These are phyloP conservation scores for Adrianichthys oophorus DNA, from an alignment of 2,797 vertebrate genomes.

Conservation along the genomic window DNA sequence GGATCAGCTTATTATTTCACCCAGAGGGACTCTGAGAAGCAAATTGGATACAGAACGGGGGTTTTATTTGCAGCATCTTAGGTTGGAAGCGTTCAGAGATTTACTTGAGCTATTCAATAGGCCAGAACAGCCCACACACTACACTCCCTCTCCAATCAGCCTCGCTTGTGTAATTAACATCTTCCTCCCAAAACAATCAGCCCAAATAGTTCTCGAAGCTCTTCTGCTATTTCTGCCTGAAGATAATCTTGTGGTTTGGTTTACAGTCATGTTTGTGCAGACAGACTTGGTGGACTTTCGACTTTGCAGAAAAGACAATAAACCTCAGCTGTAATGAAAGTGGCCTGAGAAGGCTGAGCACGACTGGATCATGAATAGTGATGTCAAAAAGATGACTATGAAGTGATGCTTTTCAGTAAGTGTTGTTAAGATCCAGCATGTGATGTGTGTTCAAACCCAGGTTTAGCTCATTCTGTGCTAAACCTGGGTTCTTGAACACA, in stretches of 20 bases:
- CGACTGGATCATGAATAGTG: conserved; percentile 15
- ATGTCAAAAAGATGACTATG: not conserved
- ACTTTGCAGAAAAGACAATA: conserved; percentile 24
- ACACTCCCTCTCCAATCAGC: conserved; percentile 58
- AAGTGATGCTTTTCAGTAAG: no score
- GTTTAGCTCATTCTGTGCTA: no score
- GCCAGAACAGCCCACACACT: conserved; percentile 54
- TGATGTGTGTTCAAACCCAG: no score
- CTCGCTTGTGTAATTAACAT: conserved; percentile 68
- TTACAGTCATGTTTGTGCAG: conserved; percentile 2
- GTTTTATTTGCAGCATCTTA: conserved; percentile 72
- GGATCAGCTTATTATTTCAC: conserved; percentile 79
- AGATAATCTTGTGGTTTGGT: conserved; percentile 34
- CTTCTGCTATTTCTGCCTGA: conserved; percentile 44
- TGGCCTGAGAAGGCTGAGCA: conserved; percentile 9
- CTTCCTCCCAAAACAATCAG: conserved; percentile 53
- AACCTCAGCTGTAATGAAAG: conserved; percentile 8
- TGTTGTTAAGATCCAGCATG: no score
- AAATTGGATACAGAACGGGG: conserved; percentile 74
- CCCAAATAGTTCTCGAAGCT: conserved; percentile 56
- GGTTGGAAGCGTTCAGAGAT: conserved; percentile 71
- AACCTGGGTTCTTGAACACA: no score
- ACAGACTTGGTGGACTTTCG: conserved; percentile 36
- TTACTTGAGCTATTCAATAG: conserved; percentile 67
- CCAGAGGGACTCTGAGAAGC: conserved; percentile 72